Conservation (phyloP, 2,797 vertebrate species). For the Meriones psammophilus region DNA sequence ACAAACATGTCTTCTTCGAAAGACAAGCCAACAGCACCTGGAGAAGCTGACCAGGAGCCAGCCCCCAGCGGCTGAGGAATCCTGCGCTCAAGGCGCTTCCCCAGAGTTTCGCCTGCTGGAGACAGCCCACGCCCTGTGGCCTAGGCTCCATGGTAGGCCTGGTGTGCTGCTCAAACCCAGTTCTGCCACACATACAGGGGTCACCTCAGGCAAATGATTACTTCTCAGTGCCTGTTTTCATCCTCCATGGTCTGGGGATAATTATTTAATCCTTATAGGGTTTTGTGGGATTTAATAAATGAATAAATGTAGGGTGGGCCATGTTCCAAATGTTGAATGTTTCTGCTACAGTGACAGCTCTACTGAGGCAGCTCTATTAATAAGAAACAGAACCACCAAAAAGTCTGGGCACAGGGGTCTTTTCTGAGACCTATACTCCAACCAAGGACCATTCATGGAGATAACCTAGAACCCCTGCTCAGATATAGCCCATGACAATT, state of each 20-base stretch:
- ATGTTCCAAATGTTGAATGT: not conserved
- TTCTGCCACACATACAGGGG: not conserved
- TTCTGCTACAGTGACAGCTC: not conserved
- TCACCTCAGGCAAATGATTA: not conserved
- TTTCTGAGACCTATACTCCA: too few relatives aligned
- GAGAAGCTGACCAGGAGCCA: not conserved
- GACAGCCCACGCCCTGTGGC: not conserved
- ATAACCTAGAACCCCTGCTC: too few relatives aligned
- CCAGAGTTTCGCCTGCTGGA: not conserved
- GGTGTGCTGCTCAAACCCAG: not conserved
- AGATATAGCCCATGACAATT: too few relatives aligned
- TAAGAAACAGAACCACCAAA: not conserved
- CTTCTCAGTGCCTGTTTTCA: constrained; percentile 21
- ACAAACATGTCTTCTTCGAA: constrained; percentile 24
- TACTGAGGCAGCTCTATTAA: not conserved
- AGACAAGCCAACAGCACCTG: not conserved
- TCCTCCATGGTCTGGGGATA: not conserved
- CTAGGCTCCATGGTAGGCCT: not conserved
- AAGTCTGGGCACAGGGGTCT: too few relatives aligned
- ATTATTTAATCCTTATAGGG: not conserved
- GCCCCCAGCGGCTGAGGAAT: not conserved
- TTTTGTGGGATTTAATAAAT: not conserved
- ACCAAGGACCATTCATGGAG: too few relatives aligned
- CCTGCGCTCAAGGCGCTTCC: constrained; percentile 2
- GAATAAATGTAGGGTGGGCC: not conserved